These are phyloP conservation scores for Dermolepida albohirtum DNA, from an alignment of 2,888 invertebrate species.

Conservation along the genomic window DNA sequence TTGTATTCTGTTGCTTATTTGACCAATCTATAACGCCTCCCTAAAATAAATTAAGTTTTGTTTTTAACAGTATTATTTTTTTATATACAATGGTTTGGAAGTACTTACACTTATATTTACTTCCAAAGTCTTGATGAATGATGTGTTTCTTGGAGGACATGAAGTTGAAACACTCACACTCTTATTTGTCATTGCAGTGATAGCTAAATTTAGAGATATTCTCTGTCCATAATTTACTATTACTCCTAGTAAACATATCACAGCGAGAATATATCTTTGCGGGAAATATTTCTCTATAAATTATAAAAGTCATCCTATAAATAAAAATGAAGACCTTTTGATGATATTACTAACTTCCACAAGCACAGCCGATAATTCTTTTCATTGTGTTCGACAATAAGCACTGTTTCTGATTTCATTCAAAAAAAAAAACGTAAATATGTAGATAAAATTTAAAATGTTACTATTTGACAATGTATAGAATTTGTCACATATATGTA, in stretches of 20 bases:
- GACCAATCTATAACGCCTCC: no score
- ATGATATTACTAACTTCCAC: no score
- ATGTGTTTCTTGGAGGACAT: no score
- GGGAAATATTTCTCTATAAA: slow-evolving; percentile 8
- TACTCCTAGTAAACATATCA: neutral
- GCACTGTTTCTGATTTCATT: neutral
- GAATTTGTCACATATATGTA: neutral
- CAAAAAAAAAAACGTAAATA: neutral
- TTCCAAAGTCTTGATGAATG: no score
- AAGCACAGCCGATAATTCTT: no score
- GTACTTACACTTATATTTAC: no score
- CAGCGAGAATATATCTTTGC: slow-evolving; percentile 9
- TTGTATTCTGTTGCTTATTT: no score
- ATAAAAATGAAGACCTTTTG: no score
- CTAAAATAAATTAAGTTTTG: no score
- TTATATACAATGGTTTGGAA: no score
- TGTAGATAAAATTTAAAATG: neutral
- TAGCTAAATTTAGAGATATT: neutral
- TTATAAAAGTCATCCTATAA: neutral
- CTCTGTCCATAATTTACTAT: slow-evolving; percentile 1
- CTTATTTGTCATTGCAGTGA: neutral
- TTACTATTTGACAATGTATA: neutral
- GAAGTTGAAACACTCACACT: neutral
- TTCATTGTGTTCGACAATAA: neutral
- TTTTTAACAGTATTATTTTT: no score